These are phyloP conservation scores for Alsophila aescularia DNA, from an alignment of 2,888 invertebrate genomes.

Conservation along the genomic window DNA sequence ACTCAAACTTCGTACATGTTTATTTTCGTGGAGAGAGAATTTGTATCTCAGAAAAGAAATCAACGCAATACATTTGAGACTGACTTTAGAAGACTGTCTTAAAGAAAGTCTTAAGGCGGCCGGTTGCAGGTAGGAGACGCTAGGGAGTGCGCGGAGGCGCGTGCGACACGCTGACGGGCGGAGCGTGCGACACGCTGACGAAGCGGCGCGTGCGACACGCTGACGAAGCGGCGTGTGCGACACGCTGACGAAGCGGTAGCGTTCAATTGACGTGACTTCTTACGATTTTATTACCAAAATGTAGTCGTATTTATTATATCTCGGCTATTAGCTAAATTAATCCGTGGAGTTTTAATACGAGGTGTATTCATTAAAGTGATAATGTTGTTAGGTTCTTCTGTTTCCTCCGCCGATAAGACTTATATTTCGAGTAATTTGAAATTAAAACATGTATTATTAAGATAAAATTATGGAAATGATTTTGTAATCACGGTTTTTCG, in stretches of 20 bases:
- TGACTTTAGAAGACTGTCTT: constrained; percentile 84
- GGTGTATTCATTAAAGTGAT: constrained; percentile 34
- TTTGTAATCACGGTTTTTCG: constrained; percentile 7
- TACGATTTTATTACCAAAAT: constrained; percentile 57
- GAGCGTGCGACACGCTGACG: constrained; percentile 1
- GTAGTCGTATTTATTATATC: constrained; percentile 46
- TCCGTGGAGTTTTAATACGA: constrained; percentile 32
- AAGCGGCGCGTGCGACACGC: constrained; percentile 6
- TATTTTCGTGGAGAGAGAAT: constrained; percentile 56
- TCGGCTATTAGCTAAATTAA: constrained; percentile 33
- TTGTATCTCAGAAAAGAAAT: constrained; percentile 69
- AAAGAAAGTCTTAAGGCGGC: constrained; percentile 55
- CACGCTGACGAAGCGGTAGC: background rate
- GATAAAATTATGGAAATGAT: constrained; percentile 5
- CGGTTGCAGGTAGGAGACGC: constrained; percentile 34
- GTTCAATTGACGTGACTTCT: constrained; percentile 46
- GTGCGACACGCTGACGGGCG: constrained; percentile 13
- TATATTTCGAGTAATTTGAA: constrained; percentile 23
- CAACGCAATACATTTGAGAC: constrained; percentile 83
- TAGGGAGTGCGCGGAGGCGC: constrained; percentile 29
- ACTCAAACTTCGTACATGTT: constrained; percentile 38
- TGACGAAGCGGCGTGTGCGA: constrained; percentile 4
- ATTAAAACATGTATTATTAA: constrained; percentile 23
- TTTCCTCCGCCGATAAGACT: constrained; percentile 30
- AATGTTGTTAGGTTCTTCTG: constrained; percentile 34